These are phyloP conservation scores for Centroberyx gerrardi DNA, from an alignment of 2,797 vertebrate genomes.

Conservation along the genomic window DNA sequence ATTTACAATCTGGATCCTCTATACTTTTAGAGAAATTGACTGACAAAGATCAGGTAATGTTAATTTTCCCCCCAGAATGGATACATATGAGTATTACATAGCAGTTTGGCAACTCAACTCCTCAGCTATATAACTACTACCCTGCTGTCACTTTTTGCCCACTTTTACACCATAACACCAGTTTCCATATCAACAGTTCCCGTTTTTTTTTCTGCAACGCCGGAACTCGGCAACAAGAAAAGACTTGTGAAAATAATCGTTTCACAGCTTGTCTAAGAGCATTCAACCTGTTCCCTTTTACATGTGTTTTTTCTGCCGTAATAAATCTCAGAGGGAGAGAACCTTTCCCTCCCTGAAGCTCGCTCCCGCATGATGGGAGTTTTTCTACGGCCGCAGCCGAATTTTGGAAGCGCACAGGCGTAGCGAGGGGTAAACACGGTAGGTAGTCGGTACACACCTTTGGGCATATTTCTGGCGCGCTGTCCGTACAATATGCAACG, in stretches of 20 bases:
- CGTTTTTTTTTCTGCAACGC: slow-evolving; percentile 28
- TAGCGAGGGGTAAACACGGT: slow-evolving; percentile 51
- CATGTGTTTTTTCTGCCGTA: slow-evolving; percentile 49
- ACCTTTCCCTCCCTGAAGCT: slow-evolving; percentile 37
- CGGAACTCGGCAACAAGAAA: slow-evolving; percentile 26
- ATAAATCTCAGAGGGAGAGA: slow-evolving; percentile 44
- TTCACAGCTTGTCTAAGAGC: slow-evolving; percentile 58
- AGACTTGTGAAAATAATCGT: slow-evolving; percentile 57
- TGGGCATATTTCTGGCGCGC: slow-evolving; percentile 60
- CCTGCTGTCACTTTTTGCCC: slow-evolving; percentile 31
- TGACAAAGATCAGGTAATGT: too few species aligned
- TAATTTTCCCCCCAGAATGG: too few species aligned
- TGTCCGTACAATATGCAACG: slow-evolving; percentile 56
- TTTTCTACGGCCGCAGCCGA: slow-evolving; percentile 46
- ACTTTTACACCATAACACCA: too few species aligned
- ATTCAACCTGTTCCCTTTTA: slow-evolving; percentile 39
- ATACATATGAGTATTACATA: too few species aligned
- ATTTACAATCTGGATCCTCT: not conserved
- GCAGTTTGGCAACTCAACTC: too few species aligned
- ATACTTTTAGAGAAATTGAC: too few species aligned
- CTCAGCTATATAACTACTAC: slow-evolving; percentile 19
- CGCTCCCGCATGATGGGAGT: slow-evolving; percentile 23
- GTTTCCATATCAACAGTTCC: slow-evolving; percentile 27
- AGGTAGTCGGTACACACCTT: slow-evolving; percentile 63
- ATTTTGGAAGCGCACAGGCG: slow-evolving; percentile 23